Conservation (phyloP, 2,888 invertebrate genomes). For the Matsumyia berberina region DNA sequence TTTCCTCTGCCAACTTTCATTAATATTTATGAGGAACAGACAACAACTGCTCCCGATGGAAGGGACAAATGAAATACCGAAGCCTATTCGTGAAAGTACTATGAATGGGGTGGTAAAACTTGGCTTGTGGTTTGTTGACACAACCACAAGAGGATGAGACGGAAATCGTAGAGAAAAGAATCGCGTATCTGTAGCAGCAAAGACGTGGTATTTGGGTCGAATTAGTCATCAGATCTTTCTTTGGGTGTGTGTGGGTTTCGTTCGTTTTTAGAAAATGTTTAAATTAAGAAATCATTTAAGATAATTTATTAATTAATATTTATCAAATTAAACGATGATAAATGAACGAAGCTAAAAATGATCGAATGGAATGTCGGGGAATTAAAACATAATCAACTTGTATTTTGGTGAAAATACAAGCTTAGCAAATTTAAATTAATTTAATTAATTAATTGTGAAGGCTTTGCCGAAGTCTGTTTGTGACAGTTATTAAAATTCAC, state of each 20-base stretch:
- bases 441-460: too few species aligned
- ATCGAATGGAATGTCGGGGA: too few species aligned
- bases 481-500: too few species aligned
- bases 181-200: background rate
- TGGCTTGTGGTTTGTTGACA: too few species aligned
- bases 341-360: background rate
- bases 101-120: constrained; percentile 13
- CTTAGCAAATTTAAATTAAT: too few species aligned
- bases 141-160: background rate
- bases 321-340: background rate
- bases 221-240: background rate
- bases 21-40: background rate
- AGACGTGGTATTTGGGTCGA: constrained; percentile 27
- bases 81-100: constrained; percentile 13
- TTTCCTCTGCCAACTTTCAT: background rate
- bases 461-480: too few species aligned
- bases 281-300: background rate
- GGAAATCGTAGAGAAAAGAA: background rate
- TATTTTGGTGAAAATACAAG: too few species aligned
- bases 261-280: constrained; percentile 10
- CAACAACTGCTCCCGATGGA: background rate
- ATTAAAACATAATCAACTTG: too few species aligned
- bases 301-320: constrained; percentile 15
- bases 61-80: constrained; percentile 1
- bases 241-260: background rate